Evolutionary conservation across 2,113 vertebrate genomes (phyloP), one percentile per base, ranked within the genome.

Genomic region (Sinocyclocheilus anshuiensis): DNA sequence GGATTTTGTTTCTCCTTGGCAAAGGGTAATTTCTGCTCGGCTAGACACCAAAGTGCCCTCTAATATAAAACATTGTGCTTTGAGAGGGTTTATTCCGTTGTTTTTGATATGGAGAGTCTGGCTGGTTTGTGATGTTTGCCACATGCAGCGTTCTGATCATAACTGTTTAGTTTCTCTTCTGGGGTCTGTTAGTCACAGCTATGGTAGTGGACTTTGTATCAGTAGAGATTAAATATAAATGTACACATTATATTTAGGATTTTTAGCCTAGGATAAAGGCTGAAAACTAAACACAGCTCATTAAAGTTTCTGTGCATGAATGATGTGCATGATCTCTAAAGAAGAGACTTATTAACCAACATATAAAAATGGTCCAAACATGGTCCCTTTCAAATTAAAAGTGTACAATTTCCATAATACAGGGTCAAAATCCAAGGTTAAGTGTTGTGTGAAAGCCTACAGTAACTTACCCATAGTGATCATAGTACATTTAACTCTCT

Each of bases 1-100:
- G 85, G 91, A 91, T 88, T 85, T 85, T 18, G 77, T 42, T 84
- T 84, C 85, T 89, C 71, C 77, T 77, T 81, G 59, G 72, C 81
- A 77, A 86, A 87, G 81, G 77, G 72, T 84, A 20, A 84, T 81
- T 86, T 84, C 81, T 53, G 53, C 87, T 86, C 75, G 0, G 69
- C 71, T 69, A 77, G 85, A 84, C 39, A 67, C 53, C 13, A n/a
- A 55, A 81, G 82, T 77, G 77, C 59, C 86, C 69, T 36, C 79
- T 71, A 71, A 81, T 81, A 80, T 24, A n/a, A 87, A 71, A 72
- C 7, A 65, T 65, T 12, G 18, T 33, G 63, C 72, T 84, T 72
- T 55, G 67, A 22, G 77, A n/a, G 16, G 50, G 71, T 67, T 48
- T 48, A 42, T 36, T 48, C 33, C 53, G 50, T 81, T 45, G 29